phyloP scores from a whole-genome alignment of 2,797 vertebrate genomes.

The Scomberomorus guttatus region DNA sequence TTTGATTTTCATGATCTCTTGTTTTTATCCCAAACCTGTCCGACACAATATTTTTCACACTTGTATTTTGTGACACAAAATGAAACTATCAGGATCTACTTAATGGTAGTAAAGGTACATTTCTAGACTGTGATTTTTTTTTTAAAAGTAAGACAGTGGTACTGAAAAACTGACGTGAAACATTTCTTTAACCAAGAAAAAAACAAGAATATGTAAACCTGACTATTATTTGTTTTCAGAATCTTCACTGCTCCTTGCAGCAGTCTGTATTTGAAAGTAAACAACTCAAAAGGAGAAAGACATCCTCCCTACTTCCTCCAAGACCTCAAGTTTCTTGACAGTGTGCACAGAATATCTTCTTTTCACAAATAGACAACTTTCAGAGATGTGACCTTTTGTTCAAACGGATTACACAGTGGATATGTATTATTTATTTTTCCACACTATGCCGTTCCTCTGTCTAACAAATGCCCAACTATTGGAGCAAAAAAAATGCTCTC shows the following conservation, averaged over 20 bases:
- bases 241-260: slow-evolving; percentile 9
- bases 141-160: slow-evolving; percentile 7
- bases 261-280: slow-evolving; percentile 48
- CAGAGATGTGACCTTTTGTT: slow-evolving; percentile 24
- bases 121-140: slow-evolving; percentile 6
- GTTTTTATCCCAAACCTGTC: not conserved
- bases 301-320: not conserved
- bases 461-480: slow-evolving; percentile 26
- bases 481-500: not conserved
- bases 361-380: not conserved
- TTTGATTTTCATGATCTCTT: slow-evolving; percentile 22
- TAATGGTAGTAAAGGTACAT: slow-evolving; percentile 7
- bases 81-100: slow-evolving; percentile 12
- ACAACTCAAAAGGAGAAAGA: slow-evolving; percentile 37
- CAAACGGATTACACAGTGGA: slow-evolving; percentile 13
- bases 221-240: slow-evolving; percentile 18
- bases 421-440: slow-evolving; percentile 34
- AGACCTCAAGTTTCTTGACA: slow-evolving; percentile 1
- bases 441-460: not conserved
- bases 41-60: not conserved
- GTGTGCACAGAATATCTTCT: slow-evolving; percentile 7
- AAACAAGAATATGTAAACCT: slow-evolving; percentile 10
- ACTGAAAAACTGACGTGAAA: slow-evolving; percentile 11
- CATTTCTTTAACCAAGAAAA: slow-evolving; percentile 7
- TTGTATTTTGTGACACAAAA: not conserved